phyloP scores from a whole-genome alignment of 2,113 vertebrate species.

The Psilopsiagon aurifrons region DNA sequence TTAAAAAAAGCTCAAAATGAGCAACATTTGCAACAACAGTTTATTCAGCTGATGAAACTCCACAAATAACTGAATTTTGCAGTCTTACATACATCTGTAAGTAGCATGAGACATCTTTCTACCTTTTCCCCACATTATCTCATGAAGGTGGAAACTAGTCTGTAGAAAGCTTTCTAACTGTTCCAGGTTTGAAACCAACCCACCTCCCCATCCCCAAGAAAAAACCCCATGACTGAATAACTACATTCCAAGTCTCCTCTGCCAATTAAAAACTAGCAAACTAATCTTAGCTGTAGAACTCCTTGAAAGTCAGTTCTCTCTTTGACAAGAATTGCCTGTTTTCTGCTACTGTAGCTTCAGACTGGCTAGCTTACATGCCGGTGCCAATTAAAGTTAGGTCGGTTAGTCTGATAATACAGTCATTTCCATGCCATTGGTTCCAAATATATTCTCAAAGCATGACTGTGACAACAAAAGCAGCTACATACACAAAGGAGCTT shows the following conservation, averaged over 20 bases:
- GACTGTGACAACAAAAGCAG: neutral
- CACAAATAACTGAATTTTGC: neutral
- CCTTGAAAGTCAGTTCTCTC: neutral
- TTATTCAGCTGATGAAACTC: neutral
- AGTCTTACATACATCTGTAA: neutral
- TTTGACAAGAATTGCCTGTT: neutral
- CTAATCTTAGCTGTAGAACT: neutral
- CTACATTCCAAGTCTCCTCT: neutral
- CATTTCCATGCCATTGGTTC: neutral
- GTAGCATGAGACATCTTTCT: neutral
- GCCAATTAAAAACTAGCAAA: neutral
- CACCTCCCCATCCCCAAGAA: neutral
- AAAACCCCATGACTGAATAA: neutral
- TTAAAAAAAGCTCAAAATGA: neutral
- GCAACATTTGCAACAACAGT: neutral
- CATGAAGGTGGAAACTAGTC: neutral
- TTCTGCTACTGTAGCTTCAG: neutral
- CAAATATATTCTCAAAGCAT: neutral
- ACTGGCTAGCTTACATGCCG: neutral
- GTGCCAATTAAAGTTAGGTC: neutral
- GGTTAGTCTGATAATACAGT: neutral
- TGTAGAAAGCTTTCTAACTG: neutral
- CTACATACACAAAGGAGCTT: neutral
- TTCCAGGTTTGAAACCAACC: neutral
- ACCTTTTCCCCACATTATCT: neutral